Evolutionary conservation across 2,888 invertebrate species (phyloP).

Genomic region (Noctua comes): DNA sequence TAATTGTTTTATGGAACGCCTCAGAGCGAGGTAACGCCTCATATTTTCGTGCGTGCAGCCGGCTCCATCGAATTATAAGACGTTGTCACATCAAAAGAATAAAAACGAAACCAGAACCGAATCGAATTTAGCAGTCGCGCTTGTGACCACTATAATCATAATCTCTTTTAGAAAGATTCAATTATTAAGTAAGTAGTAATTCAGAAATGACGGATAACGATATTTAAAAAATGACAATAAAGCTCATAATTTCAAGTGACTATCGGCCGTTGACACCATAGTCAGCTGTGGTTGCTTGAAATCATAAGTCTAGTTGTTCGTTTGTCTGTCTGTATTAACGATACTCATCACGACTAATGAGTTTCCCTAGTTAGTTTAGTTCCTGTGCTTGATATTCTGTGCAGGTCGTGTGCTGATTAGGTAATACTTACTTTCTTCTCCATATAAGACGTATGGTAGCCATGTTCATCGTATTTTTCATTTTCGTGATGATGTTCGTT

Average conservation of each 20-base stretch:
- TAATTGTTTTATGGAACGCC: too few relatives aligned
- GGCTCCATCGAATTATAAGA: too few relatives aligned
- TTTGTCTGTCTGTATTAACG: neutral
- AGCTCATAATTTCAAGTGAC: neutral
- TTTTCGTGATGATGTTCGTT: constrained; percentile 58
- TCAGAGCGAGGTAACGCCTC: too few relatives aligned
- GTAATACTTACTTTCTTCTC: constrained; percentile 79
- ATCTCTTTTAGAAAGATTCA: too few relatives aligned
- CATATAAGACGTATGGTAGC: constrained; percentile 76
- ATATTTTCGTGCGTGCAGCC: too few relatives aligned
- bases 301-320: neutral
- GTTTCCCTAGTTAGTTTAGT: neutral
- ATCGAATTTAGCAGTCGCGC: too few relatives aligned
- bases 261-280: neutral
- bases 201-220: too few relatives aligned
- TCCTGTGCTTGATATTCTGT: neutral
- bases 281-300: neutral
- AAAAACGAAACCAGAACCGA: too few relatives aligned
- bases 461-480: constrained; percentile 74
- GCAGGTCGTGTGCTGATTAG: neutral
- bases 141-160: too few relatives aligned
- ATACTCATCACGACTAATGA: neutral
- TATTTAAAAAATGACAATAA: neutral
- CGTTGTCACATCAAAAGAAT: too few relatives aligned
- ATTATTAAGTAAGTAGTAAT: too few relatives aligned